Evolutionary conservation across 2,888 invertebrate genomes (phyloP).

Genomic region (Lycaena phlaeas): DNA sequence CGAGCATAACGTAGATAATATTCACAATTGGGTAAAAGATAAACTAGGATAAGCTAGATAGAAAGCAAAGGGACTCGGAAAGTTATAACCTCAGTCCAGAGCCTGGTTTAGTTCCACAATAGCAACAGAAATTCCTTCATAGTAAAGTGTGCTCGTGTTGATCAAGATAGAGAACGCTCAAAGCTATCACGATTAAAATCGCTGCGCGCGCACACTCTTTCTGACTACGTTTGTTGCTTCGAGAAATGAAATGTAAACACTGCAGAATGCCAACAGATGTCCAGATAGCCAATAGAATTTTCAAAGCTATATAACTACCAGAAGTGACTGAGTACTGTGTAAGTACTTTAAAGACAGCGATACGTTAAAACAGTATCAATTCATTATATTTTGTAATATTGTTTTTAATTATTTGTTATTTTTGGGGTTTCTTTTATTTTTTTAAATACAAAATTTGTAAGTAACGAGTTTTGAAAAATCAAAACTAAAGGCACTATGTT

Average conservation of each 20-base stretch:
- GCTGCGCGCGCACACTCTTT: slow-evolving; percentile 50
- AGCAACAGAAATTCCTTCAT: slow-evolving; percentile 15
- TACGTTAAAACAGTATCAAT: too few species aligned
- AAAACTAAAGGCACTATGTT: too few species aligned
- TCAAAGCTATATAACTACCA: slow-evolving; percentile 30
- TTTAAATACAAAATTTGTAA: too few species aligned
- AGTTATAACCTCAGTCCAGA: slow-evolving; percentile 1
- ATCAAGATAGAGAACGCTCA: slow-evolving; percentile 50
- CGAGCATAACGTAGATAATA: too few species aligned
- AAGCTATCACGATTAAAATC: slow-evolving; percentile 64
- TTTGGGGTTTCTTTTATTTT: too few species aligned
- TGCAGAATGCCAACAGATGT: slow-evolving; percentile 60
- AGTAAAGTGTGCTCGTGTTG: slow-evolving; percentile 18
- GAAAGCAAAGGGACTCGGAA: slow-evolving; percentile 6
- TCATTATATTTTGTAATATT: too few species aligned
- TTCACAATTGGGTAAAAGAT: too few species aligned
- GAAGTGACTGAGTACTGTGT: slow-evolving; percentile 25
- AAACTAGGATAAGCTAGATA: too few species aligned
- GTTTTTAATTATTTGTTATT: too few species aligned
- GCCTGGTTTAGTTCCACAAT: slow-evolving; percentile 11
- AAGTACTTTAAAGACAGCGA: too few species aligned
- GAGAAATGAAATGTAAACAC: slow-evolving; percentile 70
- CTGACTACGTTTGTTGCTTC: slow-evolving; percentile 52
- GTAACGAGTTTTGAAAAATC: too few species aligned
- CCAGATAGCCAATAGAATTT: slow-evolving; percentile 66